Evolutionary conservation across 2,797 vertebrate genomes (phyloP), one percentile per base, ranked within the genome.

Genomic region (Tachyglossus aculeatus): DNA sequence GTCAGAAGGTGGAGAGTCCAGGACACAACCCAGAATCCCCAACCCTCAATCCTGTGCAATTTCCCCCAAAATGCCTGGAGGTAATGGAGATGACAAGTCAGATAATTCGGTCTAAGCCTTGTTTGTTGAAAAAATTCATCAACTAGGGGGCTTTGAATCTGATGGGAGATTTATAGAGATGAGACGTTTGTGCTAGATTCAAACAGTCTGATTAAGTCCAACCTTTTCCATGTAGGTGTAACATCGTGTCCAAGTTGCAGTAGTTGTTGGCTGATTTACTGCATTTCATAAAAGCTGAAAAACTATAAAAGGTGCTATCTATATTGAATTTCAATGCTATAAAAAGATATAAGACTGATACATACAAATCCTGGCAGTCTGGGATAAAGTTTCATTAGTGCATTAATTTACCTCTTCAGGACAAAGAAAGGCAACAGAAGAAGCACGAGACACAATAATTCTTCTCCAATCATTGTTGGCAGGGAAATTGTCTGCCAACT

Each of bases 201-300:
- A 16, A 19, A 33, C 0, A 5, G 52, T 18, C 7, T 3, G 16
- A 22, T 21, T 41, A 54, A 39, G 22, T 34, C 50, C 38, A 9
- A 1, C 19, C 38, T 39, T 50, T 22, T 32, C 22, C 47, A 24
- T 16, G 10, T 9, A 5, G 36, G 45, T 59, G n/a, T 29, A 25
- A 7, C 6, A 5, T 4, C 3, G n/a, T 16, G 1, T 15, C 32
- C 37, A n/a, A 15, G 39, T 8, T 19, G 27, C 12, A 4, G 0
- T 25, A 29, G 12, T 4, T 27, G 31, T 27, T 41, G n/a, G 2
- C 19, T 63, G 38, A 70, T 55, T 63, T 51, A 65, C 48, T 18
- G 34, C 9, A 16, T 48, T 67, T 71, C 57, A 52, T 75, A 70
- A 64, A 60, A 67, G 15, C 54, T 32, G 51, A 48, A 13, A 34